Conservation (phyloP, 2,888 invertebrate genomes). For the Coecobrya sp. region DNA sequence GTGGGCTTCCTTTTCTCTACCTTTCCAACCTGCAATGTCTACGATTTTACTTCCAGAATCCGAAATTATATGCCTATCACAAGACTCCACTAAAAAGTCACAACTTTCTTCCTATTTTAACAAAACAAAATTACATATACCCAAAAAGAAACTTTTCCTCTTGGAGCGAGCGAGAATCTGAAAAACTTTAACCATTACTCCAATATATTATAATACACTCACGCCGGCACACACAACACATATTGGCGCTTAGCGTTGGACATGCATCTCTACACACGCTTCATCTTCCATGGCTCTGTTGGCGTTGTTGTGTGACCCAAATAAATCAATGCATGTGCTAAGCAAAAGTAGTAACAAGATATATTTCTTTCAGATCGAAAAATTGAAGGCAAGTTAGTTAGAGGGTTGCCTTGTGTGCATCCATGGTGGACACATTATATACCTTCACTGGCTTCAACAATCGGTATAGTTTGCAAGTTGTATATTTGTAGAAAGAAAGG, state of each 20-base stretch:
- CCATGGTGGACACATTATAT: not conserved
- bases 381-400: slow-evolving; percentile 51
- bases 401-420: not conserved
- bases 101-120: slow-evolving; percentile 63
- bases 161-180: slow-evolving; percentile 29
- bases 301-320: slow-evolving; percentile 67
- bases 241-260: slow-evolving; percentile 1
- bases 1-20: slow-evolving; percentile 47
- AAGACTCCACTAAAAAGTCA: slow-evolving; percentile 4
- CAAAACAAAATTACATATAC: slow-evolving; percentile 70
- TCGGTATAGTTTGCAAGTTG: not conserved
- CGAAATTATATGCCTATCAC: slow-evolving; percentile 50
- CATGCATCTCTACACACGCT: not conserved
- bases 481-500: too few species aligned
- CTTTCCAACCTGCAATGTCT: not conserved
- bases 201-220: slow-evolving; percentile 55
- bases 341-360: slow-evolving; percentile 53
- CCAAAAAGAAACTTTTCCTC: slow-evolving; percentile 59
- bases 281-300: slow-evolving; percentile 19
- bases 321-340: slow-evolving; percentile 73
- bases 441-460: not conserved
- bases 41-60: slow-evolving; percentile 20
- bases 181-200: slow-evolving; percentile 76
- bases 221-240: slow-evolving; percentile 36
- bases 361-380: slow-evolving; percentile 50